These are phyloP conservation scores for Etheostoma cragini DNA, from an alignment of 2,113 vertebrate species.

Conservation along the genomic window DNA sequence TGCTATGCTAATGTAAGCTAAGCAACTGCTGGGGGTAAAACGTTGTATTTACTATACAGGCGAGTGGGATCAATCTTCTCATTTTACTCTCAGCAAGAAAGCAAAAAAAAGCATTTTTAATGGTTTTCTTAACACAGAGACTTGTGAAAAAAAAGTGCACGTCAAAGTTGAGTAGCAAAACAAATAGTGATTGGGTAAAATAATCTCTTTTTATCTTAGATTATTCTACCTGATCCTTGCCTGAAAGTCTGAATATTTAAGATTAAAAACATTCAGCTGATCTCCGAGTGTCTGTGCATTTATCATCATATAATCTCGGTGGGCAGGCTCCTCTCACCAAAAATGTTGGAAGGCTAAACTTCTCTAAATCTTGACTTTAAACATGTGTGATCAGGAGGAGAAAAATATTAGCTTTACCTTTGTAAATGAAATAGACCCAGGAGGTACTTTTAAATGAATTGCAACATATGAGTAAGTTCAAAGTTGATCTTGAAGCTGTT, in stretches of 20 bases:
- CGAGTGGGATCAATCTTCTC: not conserved
- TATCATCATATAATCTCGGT: not conserved
- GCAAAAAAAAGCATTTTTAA: not conserved
- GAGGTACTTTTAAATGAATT: not conserved
- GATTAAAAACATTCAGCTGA: not conserved
- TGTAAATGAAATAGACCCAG: conserved; percentile 15
- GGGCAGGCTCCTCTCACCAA: not conserved
- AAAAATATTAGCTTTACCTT: conserved; percentile 2
- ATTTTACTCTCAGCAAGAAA: too few relatives aligned
- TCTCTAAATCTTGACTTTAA: conserved; percentile 16
- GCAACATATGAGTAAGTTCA: not conserved
- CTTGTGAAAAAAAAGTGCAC: not conserved
- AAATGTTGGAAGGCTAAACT: conserved; percentile 1
- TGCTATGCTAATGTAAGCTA: conserved; percentile 10
- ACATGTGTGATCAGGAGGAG: not conserved
- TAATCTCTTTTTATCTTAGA: not conserved
- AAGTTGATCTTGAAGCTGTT: conserved; percentile 15
- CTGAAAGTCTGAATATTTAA: conserved; percentile 24
- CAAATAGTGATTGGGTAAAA: not conserved
- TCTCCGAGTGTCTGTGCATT: conserved; percentile 5
- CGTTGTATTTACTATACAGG: not conserved
- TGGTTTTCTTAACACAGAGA: not conserved
- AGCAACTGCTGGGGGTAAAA: not conserved
- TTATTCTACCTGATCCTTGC: conserved; percentile 1
- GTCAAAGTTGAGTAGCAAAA: not conserved